A percentile compares a stretch with the other conserved stretches of the same genome.
phyloP scores from a whole-genome alignment of 2,888 invertebrate species.

The Eudasyphora cyanicolor region DNA sequence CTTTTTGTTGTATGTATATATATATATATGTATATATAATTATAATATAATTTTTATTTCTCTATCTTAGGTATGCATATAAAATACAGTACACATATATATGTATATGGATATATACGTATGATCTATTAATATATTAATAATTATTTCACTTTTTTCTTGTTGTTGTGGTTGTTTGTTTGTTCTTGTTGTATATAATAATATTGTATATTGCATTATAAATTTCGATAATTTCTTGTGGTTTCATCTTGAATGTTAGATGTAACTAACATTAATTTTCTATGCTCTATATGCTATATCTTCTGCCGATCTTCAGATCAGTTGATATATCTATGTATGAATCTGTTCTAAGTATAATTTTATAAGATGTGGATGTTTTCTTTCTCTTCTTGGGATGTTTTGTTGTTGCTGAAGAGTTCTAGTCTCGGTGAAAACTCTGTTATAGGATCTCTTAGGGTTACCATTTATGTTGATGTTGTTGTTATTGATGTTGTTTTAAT shows the following conservation, averaged over 20 bases:
- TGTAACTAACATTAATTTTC: constrained; percentile 59
- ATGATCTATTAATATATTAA: constrained; percentile 45
- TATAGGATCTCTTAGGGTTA: constrained; percentile 19
- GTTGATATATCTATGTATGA: constrained; percentile 26
- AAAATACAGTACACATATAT: constrained; percentile 68
- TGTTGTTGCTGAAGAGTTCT: constrained; percentile 19
- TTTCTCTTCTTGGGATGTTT: constrained; percentile 24
- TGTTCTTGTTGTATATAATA: constrained; percentile 55
- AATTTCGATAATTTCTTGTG: constrained; percentile 55
- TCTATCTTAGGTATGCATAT: constrained; percentile 2
- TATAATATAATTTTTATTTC: constrained; percentile 65
- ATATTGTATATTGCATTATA: constrained; percentile 63
- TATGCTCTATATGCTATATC: constrained; percentile 57
- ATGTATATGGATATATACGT: constrained; percentile 64
- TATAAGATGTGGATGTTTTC: constrained; percentile 31
- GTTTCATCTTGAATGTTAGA: constrained; percentile 35
- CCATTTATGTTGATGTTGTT: constrained; percentile 48
- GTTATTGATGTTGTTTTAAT: not conserved
- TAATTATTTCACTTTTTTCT: constrained; percentile 32
- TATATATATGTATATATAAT: constrained; percentile 62
- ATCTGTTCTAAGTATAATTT: constrained; percentile 31
- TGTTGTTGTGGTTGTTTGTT: too few relatives aligned
- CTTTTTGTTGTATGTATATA: not conserved
- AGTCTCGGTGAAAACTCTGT: not conserved
- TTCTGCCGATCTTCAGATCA: not conserved